Conservation (phyloP, 2,113 vertebrate species). For the Cepphus grylle region DNA sequence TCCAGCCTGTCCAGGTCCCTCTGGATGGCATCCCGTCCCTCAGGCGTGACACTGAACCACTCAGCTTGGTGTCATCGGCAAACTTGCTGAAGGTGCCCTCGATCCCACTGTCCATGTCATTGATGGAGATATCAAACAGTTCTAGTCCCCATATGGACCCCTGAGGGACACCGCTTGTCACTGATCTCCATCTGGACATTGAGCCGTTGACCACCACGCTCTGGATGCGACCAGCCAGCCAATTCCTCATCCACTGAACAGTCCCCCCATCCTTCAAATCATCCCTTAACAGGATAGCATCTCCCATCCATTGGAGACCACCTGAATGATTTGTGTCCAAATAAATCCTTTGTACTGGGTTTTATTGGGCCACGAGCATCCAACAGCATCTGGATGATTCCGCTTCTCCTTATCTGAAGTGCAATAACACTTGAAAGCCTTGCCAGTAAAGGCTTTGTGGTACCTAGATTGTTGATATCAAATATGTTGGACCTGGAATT, state of each 20-base stretch:
- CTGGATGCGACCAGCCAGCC: neutral
- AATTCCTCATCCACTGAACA: neutral
- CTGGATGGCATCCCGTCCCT: no score
- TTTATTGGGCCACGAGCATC: neutral
- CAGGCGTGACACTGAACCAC: no score
- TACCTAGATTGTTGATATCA: neutral
- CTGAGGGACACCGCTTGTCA: neutral
- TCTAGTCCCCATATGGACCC: neutral
- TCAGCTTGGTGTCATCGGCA: neutral
- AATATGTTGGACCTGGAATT: neutral
- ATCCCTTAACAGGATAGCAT: neutral
- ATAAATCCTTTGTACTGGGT: neutral
- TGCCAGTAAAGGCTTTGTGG: neutral
- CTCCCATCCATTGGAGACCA: neutral
- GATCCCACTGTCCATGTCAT: neutral
- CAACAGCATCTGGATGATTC: neutral
- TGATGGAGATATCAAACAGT: neutral
- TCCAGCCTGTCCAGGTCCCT: no score
- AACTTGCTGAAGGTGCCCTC: neutral
- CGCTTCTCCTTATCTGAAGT: accelerated
- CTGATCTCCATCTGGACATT: neutral
- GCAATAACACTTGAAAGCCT: neutral
- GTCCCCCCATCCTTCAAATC: neutral
- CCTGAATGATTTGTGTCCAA: neutral
- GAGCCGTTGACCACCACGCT: neutral